A percentile compares a stretch with the other conserved stretches of the same genome.
phyloP scores from a whole-genome alignment of 2,113 vertebrate species.

The Indri indri region DNA sequence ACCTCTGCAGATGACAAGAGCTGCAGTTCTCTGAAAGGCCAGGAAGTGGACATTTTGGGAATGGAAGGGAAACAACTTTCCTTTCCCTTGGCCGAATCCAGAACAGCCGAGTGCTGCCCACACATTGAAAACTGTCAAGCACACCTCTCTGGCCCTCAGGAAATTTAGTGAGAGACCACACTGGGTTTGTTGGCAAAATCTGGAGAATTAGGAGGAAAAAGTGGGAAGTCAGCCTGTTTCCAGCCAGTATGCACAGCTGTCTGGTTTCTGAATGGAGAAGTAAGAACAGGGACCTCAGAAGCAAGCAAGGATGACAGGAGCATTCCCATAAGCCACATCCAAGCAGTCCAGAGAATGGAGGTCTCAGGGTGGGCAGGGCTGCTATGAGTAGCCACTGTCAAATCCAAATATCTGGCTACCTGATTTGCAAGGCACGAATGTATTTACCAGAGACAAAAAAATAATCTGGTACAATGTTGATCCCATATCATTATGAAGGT shows the following conservation, averaged over 20 bases:
- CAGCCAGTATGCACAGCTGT: neutral
- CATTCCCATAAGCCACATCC: neutral
- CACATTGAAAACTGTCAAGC: neutral
- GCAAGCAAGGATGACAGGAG: neutral
- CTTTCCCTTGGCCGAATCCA: neutral
- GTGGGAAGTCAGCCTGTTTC: neutral
- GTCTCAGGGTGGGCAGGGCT: neutral
- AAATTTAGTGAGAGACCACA: neutral
- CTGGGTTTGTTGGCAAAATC: neutral
- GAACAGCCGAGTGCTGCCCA: neutral
- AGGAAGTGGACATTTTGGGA: constrained; percentile 27
- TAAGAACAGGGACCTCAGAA: neutral
- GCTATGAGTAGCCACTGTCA: neutral
- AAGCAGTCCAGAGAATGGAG: neutral
- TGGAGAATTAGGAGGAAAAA: neutral
- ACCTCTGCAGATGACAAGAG: neutral
- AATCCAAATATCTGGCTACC: neutral
- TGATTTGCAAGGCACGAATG: neutral
- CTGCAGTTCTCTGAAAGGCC: neutral
- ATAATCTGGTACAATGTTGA: neutral
- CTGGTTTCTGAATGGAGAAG: neutral
- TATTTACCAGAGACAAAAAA: neutral
- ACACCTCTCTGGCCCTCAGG: neutral
- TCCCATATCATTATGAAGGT: neutral
- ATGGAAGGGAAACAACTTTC: neutral